Evolutionary conservation across 1,140 invertebrate genomes (phyloP), one percentile per base, ranked within the genome.

Genomic region (Neoseiulus cucumeris): DNA sequence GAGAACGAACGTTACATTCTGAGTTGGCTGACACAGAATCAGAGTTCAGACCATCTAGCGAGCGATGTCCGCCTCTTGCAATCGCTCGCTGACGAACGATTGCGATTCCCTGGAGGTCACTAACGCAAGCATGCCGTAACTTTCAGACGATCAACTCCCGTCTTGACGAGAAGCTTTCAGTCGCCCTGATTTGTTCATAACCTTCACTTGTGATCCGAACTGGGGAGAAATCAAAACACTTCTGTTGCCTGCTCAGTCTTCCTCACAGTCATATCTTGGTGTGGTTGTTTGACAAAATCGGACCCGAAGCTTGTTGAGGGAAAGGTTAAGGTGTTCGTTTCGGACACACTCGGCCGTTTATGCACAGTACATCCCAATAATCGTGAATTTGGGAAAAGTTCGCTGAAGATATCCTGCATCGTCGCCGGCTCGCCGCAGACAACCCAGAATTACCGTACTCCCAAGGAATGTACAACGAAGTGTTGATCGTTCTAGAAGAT

Each of bases 121-220:
- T n/a, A n/a, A n/a, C n/a, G n/a, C n/a, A n/a, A n/a, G n/a, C n/a
- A n/a, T n/a, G n/a, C n/a, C n/a, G n/a, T n/a, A n/a, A n/a, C n/a
- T n/a, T n/a, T n/a, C n/a, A n/a, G n/a, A n/a, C n/a, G n/a, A n/a
- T n/a, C n/a, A n/a, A n/a, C n/a, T n/a, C n/a, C n/a, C n/a, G n/a
- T n/a, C n/a, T n/a, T n/a, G n/a, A n/a, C n/a, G n/a, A n/a, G n/a
- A n/a, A n/a, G n/a, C 66, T 64, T 75, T 67, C 67, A 76, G 75
- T 7, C 68, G 69, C 33, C 76, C 77, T 20, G 72, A 73, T 65
- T 64, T 78, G 1, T 79, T 79, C 65, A 72, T 78, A n/a, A 79
- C 78, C 4, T 70, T 78, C 33, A 79, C 77, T 28, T 74, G 69
- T 68, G 82, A 77, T 75, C 76, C 70, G 68, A 76, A 69, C 59